A percentile compares a stretch with the other conserved stretches of the same genome.
These are phyloP conservation scores for Geococcyx californianus DNA, from an alignment of 2,113 vertebrate genomes.

Conservation along the genomic window DNA sequence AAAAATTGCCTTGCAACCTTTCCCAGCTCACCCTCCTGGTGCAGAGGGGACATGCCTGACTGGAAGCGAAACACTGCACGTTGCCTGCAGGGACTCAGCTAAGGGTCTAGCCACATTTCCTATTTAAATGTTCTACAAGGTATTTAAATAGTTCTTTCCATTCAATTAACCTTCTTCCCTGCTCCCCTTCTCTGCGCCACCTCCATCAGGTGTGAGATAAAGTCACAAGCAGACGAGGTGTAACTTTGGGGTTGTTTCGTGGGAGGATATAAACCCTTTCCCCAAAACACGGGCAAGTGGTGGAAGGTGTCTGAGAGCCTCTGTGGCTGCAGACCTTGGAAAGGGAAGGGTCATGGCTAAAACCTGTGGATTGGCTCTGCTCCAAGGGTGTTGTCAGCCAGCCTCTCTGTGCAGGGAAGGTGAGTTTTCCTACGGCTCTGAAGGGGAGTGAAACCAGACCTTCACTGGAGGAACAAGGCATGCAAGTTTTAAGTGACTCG, in stretches of 20 bases:
- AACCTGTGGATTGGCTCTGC: neutral
- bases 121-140: neutral
- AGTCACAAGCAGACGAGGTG: neutral
- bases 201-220: neutral
- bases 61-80: accelerated
- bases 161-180: neutral
- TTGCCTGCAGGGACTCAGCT: neutral
- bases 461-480: neutral
- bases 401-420: accelerated
- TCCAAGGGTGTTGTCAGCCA: neutral
- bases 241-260: neutral
- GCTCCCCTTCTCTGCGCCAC: neutral
- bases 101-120: accelerated
- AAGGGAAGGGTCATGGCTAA: neutral
- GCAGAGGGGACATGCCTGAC: neutral
- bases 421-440: neutral
- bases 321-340: neutral
- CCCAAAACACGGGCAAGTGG: accelerated
- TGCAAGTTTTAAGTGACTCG: neutral
- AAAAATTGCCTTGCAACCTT: neutral
- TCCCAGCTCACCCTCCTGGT: neutral
- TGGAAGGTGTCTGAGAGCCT: neutral
- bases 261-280: neutral
- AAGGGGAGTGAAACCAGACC: neutral
- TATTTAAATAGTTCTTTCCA: neutral